phyloP scores from a whole-genome alignment of 1,140 invertebrate species.

The Zaprionus capensis region DNA sequence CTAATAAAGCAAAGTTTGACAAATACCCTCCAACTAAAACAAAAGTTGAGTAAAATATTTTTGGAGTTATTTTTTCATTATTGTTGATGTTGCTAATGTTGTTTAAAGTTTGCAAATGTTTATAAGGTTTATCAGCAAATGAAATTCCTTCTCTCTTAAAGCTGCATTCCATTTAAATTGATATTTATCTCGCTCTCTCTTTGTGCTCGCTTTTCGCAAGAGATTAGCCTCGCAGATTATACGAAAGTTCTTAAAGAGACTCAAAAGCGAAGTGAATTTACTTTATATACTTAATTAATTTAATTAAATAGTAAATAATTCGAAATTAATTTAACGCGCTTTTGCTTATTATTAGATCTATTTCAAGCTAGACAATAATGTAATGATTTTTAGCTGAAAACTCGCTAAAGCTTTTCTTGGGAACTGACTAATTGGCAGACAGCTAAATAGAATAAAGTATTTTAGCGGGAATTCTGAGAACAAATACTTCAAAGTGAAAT shows the following conservation, averaged over 20 bases:
- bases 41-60: not conserved
- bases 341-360: not conserved
- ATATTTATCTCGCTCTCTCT: not conserved
- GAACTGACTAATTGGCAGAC: not conserved
- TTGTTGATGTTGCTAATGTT: not conserved
- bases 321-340: not conserved
- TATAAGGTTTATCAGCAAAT: not conserved
- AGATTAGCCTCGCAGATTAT: not conserved
- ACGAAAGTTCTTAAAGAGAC: not conserved
- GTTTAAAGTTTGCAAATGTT: not conserved
- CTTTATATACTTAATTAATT: not conserved
- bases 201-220: not conserved
- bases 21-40: not conserved
- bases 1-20: constrained; percentile 1
- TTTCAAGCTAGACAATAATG: not conserved
- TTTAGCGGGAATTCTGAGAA: not conserved
- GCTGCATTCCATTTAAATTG: not conserved
- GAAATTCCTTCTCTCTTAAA: not conserved
- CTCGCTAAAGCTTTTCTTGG: not conserved
- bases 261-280: not conserved
- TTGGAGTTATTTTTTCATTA: constrained; percentile 9
- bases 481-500: not conserved
- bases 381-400: not conserved
- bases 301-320: constrained; percentile 3
- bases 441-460: not conserved